Evolutionary conservation across 2,888 invertebrate species (phyloP), one percentile per base, ranked within the genome.

Genomic region (Cyclophora punctaria): DNA sequence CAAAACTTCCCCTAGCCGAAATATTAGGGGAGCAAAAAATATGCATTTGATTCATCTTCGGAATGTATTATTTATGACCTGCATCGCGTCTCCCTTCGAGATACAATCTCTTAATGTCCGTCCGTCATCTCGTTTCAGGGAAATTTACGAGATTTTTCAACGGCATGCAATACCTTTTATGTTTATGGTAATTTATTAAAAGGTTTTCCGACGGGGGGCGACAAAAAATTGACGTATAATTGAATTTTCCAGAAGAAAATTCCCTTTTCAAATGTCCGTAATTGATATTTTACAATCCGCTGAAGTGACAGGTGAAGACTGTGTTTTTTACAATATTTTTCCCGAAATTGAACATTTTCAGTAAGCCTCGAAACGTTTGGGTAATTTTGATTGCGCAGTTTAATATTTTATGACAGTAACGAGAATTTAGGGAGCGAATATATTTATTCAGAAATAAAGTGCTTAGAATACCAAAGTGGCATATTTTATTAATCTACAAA

Each of bases 111-210:
- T 58, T 73, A 73, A 77, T 71, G 68, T 64, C 58, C 55, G 63
- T 69, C 69, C 44, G 1, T 34, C 35, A 35, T 41, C 35, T 41
- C 62, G 61, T 62, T 63, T 59, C 58, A 60, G 62, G 65, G 5
- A 37, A 71, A 67, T 71, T 70, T 64, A 67, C 59, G 63, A 62
- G 54, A 51, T 64, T 59, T 60, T 62, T 65, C 58, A 55, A 47
- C 54, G 55, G 58, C 66, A 65, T 67, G 70, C 59, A 64, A 64
- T 60, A 62, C 57, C 54, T 62, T 71, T 72, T 70, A 71, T 69
- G 67, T 66, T 75, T 71, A 75, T 78, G 71, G 64, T 74, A 76
- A 79, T 79, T 71, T 78, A 74, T 77, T 76, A 78, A 80, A 76
- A 75, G 73, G 70, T 67, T 75, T 64, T 59, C 52, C 51, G 50